These are phyloP conservation scores for Xiphorhynchus erythropygius DNA, from an alignment of 2,797 vertebrate genomes.

Conservation along the genomic window DNA sequence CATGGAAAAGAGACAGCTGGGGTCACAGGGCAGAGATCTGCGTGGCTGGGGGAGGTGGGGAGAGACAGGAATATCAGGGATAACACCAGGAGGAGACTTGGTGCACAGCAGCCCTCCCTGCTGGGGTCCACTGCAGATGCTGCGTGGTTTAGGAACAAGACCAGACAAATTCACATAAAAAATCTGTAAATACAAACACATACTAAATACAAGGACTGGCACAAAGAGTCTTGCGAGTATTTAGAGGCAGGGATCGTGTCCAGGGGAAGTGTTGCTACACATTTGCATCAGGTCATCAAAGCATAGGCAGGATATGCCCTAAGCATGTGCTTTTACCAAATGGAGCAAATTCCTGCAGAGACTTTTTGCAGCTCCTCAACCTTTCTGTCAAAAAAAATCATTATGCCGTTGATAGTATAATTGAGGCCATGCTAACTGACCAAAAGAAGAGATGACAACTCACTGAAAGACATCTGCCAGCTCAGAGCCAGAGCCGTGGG, in stretches of 20 bases:
- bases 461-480: neutral
- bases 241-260: neutral
- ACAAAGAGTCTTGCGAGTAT: neutral
- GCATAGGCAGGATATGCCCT: neutral
- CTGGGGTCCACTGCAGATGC: neutral
- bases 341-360: neutral
- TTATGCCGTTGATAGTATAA: neutral
- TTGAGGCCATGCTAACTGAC: neutral
- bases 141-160: neutral
- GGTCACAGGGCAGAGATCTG: neutral
- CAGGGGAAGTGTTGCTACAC: neutral
- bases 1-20: neutral
- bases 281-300: neutral
- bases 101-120: neutral
- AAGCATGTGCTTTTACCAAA: neutral
- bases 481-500: neutral
- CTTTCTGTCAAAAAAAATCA: neutral
- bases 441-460: neutral
- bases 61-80: neutral
- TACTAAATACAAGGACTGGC: neutral
- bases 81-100: neutral
- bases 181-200: neutral
- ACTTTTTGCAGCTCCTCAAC: neutral
- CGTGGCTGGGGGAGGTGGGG: fast-evolving
- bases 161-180: neutral